Base-by-base conservation (phyloP, 2,113 vertebrate species). In the Neotragus pygmaeus region DNA sequence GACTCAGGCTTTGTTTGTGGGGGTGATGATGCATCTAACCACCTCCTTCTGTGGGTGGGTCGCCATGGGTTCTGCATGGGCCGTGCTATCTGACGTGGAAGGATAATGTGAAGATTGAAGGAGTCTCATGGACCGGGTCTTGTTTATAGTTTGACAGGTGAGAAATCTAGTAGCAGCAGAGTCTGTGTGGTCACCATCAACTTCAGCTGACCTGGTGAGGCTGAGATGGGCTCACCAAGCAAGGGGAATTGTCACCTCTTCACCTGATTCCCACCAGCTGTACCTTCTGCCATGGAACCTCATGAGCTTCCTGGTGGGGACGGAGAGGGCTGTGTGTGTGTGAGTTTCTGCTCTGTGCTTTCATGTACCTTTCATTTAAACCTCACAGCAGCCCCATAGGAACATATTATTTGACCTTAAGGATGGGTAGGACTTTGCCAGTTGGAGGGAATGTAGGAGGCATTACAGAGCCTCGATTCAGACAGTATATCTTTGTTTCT, bases 231-330 rank as follows among this genome's bases (percentile, higher is more conserved):
- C 25, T 47, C 21, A 13, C 17, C 1, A n/a, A n/a, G 16, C 15
- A 58, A 21, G 30, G 13, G 10, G 9, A 27, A 33, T 3, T 3
- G 6, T 49, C 11, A 2, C 23, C 21, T 19, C 45, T 21, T 14
- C 15, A 13, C n/a, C 12, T 14, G 13, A 3, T 9, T 21, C 36
- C 57, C 27, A 25, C 15, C 21, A 7, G 21, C 8, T 28, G 28
- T 55, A 12, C 19, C 3, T 16, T 13, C n/a, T 6, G 1, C 27
- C 4, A 2, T 11, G 12, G 10, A 12, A 1, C 30, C n/a, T n/a
- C n/a, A n/a, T 1, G 6, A 1, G 47, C 14, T 16, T 93, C 53
- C 55, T n/a, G 33, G 15, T 2, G 6, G 15, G 16, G 33, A 1
- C 0, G 11, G 27, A 3, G 3, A 19, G 47, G 45, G 25, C 27